Evolutionary conservation across 1,140 invertebrate species (phyloP), one percentile per base, ranked within the genome.

Genomic region (Paraescarpia echinospica): DNA sequence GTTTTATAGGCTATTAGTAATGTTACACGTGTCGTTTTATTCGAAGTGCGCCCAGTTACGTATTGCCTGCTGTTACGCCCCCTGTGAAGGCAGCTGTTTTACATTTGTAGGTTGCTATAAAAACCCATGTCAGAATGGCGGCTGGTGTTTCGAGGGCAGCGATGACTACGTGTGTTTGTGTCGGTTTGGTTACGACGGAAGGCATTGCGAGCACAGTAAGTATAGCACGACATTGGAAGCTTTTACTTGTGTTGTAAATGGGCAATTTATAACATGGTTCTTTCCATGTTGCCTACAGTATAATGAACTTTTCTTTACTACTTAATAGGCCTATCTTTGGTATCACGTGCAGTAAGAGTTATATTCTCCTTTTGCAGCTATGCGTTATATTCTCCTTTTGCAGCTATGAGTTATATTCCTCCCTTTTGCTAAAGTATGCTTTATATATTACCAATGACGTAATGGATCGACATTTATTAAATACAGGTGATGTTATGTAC

Each of bases 61-160:
- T 31, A 5, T 77, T 77, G 59, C 8, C 9, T 41, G 12, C 12
- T 41, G 41, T 27, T 77, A 77, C 27, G 59, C 27, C 59, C 14
- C 4, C 27, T 0, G 4, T 27, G 4, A 77, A 6, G 59, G 2
- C 0, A 18, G 9, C 4, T 33, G 33, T 35, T 90, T 35, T 90
- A 5, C 14, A 22, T 90, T 90, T 35, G 33, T 22, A 90, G 91
- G 33, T 33, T 91, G 91, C 48, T 35, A 35, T 48, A 22, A 12
- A 41, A 97, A 97, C 94, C 98, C 98, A 1, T 99, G 98, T 96
- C 96, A 96, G 91, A 98, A 99, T 96, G 94, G 94, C 35, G 92
- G 89, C 35, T 59, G 92, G 92, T 48, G 77, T 77, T 34, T 33
- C 51, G 48, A 92, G 94, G 94, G 48, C 48, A 59, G 48, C 94